phyloP scores from a whole-genome alignment of 1,140 invertebrate genomes.

The Drosophila nikananu region DNA sequence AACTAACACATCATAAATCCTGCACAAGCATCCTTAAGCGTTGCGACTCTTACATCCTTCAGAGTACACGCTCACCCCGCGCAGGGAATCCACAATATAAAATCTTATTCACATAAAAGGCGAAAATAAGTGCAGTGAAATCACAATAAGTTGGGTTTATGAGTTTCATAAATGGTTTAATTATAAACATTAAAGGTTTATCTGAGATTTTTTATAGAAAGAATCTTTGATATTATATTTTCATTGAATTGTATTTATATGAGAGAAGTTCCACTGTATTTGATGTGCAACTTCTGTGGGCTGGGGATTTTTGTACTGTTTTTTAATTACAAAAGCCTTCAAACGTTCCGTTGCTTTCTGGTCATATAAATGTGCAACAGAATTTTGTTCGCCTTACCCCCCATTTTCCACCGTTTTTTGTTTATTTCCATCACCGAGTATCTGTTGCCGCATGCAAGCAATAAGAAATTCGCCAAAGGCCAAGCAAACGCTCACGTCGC shows the following conservation, averaged over 20 bases:
- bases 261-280: neutral
- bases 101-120: conserved; percentile 41
- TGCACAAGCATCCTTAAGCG: conserved; percentile 79
- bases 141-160: neutral
- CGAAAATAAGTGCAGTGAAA: conserved; percentile 6
- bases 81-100: conserved; percentile 23
- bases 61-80: conserved; percentile 32
- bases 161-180: neutral
- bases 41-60: conserved; percentile 39
- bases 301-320: conserved; percentile 25
- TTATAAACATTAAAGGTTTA: neutral
- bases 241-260: too few relatives aligned
- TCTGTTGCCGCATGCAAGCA: conserved; percentile 32
- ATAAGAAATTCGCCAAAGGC: conserved; percentile 54
- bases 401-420: neutral
- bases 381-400: conserved; percentile 12
- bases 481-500: conserved; percentile 42
- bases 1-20: conserved; percentile 82
- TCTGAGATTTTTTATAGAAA: neutral
- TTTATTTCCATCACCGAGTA: neutral
- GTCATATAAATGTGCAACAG: conserved; percentile 65
- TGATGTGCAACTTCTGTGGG: neutral
- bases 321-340: conserved; percentile 71
- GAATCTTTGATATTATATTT: too few relatives aligned
- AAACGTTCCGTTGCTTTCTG: conserved; percentile 30